phyloP scores from a whole-genome alignment of 30 jellyfish, hydroid and myxozoan species.

The Catostylus mosaicus region DNA sequence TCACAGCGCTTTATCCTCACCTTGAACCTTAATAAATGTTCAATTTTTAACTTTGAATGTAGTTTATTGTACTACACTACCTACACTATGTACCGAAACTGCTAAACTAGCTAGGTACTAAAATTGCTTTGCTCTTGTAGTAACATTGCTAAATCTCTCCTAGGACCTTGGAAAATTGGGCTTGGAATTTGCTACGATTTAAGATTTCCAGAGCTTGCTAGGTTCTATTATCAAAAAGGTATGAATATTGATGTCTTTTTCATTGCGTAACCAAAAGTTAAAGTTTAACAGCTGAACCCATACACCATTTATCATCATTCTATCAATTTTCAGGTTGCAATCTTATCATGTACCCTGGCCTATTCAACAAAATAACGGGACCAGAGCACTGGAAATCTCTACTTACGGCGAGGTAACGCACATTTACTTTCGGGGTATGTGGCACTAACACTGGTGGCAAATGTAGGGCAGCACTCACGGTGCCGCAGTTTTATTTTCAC shows the following conservation, averaged over 20 bases:
- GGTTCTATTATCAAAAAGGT: constrained; percentile 69
- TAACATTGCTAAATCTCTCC: too few species aligned
- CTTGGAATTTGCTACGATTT: constrained; percentile 89
- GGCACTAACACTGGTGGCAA: too few species aligned
- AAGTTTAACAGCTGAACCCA: background rate
- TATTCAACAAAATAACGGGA: constrained; percentile 77
- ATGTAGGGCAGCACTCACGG: too few species aligned
- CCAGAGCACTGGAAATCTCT: constrained; percentile 86
- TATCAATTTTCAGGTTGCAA: constrained; percentile 59
- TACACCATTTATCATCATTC: background rate
- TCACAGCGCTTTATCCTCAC: too few species aligned
- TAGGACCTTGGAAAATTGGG: constrained; percentile 84
- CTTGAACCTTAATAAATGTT: too few species aligned
- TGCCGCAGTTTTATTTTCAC: too few species aligned
- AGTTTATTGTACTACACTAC: too few species aligned
- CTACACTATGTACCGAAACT: too few species aligned
- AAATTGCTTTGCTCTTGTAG: too few species aligned
- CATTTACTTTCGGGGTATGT: background rate
- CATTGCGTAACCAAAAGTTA: background rate
- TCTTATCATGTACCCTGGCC: constrained; percentile 80
- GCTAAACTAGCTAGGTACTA: too few species aligned
- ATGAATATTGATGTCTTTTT: background rate
- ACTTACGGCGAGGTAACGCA: constrained; percentile 75
- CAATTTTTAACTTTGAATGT: too few species aligned
- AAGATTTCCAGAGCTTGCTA: constrained; percentile 84